Evolutionary conservation across 1,140 invertebrate genomes (phyloP).

Genomic region (Brachionus rotundiformis): DNA sequence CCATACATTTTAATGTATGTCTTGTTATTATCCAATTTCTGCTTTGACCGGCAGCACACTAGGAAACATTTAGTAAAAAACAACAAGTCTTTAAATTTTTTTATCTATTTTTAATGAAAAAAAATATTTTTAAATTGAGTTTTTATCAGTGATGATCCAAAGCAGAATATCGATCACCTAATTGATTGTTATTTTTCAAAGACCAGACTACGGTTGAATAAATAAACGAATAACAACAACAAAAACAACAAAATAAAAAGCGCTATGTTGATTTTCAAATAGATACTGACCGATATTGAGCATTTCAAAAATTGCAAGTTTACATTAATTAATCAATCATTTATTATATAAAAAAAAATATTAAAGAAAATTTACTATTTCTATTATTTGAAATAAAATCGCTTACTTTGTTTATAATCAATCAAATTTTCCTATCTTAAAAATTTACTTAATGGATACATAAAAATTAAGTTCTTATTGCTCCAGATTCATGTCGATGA

Average conservation of each 20-base stretch:
- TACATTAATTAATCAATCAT: slow-evolving; percentile 42
- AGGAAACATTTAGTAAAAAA: no score
- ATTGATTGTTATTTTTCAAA: slow-evolving; percentile 14
- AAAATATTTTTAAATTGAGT: not conserved
- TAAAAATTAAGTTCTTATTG: not conserved
- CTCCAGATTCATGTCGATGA: not conserved
- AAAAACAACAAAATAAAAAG: no score
- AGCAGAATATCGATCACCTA: not conserved
- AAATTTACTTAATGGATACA: slow-evolving; percentile 16
- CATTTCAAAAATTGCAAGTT: not conserved
- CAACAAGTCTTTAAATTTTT: no score
- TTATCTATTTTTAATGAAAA: not conserved
- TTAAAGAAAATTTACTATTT: not conserved
- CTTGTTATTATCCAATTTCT: no score
- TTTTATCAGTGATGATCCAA: not conserved
- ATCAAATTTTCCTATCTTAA: slow-evolving; percentile 19
- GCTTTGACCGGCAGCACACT: no score
- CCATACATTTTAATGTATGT: no score
- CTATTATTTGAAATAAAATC: not conserved
- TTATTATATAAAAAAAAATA: slow-evolving; percentile 20
- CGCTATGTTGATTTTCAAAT: not conserved
- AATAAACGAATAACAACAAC: slow-evolving; percentile 4
- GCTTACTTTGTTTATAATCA: slow-evolving; percentile 38
- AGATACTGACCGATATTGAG: not conserved
- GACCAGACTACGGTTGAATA: not conserved